Base-by-base conservation (phyloP, 2,888 invertebrate genomes). In the Perizoma flavofasciatum region DNA sequence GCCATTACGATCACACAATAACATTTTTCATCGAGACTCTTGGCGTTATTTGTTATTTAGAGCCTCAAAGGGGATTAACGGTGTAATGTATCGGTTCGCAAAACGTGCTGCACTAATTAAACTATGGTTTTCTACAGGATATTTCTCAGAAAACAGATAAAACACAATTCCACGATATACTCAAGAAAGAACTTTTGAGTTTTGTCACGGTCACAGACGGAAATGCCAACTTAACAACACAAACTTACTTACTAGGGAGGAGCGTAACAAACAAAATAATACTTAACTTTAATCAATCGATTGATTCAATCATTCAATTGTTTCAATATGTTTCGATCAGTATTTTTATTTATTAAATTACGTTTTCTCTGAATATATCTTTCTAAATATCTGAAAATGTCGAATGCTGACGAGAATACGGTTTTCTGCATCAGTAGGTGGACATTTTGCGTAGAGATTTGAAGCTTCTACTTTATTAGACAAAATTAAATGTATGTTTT, bases 1-100 rank as follows among this genome's bases (percentile, higher is more conserved):
- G 94, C 94, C 94, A 94, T 94, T 93, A 93, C 88, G 89, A 90
- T 92, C 78, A 81, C 90, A 92, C 92, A 92, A 92, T 86, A 92
- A 92, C 92, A 92, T 90, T 83, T 88, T 77, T 77, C 68, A 71
- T 68, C 32, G 48, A 50, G 47, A 49, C 58, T 66, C 43, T 10
- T 39, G n/a, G 5, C 32, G 45, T 69, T 55, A 40, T 49, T 49
- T 49, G 8, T 34, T 6, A 34, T 64, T 71, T 67, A 65, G 63
- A 61, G 61, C 62, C 55, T 66, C 67, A 41, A 63, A 63, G 71
- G 52, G 60, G 7, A 64, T 49, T 45, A 55, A 49, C 49, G 50
- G 39, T 49, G 59, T 7, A 50, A 61, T 45, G 32, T 22, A 46
- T 55, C 55, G 60, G 47, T 45, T 55, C 57, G 61, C 54, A 54